Base-by-base conservation (phyloP, 1,140 invertebrate genomes). In the Hesperophylax magnus region DNA sequence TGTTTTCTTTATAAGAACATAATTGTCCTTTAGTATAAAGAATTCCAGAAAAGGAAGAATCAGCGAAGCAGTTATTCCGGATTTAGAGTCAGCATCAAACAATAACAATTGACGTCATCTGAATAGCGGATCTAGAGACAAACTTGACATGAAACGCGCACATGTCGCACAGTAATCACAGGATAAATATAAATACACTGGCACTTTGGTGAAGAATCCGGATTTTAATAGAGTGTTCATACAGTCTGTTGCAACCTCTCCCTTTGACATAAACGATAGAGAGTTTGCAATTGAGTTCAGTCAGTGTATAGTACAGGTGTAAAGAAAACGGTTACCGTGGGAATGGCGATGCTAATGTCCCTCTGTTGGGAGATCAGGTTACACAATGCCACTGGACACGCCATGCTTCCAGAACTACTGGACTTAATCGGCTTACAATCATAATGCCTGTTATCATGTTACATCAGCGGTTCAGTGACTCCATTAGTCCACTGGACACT, bases 51-150 rank as follows among this genome's bases (percentile, higher is more conserved):
- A 47, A 1, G 39, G 39, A 47, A 47, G 39, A 47, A 47, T 47
- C 9, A 47, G 39, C 39, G 39, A 47, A 47, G 39, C 39, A 47
- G 39, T 47, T 14, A 47, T 47, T 47, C 39, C 39, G 39, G 39
- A 47, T 47, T 47, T 14, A 47, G 39, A 11, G 3, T 47, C 39
- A 47, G 39, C 56, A 58, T 18, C 56, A 58, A 8, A 22, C 56
- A 58, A 58, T 24, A 67, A 67, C 63, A 34, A 67, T 34, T 67
- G 63, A 67, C 31, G 63, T 67, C 63, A 67, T 67, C 11, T 67
- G 9, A 67, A 67, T 67, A 67, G 31, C 63, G 63, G 63, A 67
- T 67, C 63, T 67, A 27, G 17, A 67, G 63, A 8, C 39, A 14
- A 47, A 47, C 39, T 47, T 47, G 39, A 47, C 39, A 47, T 11